A percentile compares a stretch with the other conserved stretches of the same genome.
Conservation (phyloP, 2,888 invertebrate species). For the Diaphora mendica region DNA sequence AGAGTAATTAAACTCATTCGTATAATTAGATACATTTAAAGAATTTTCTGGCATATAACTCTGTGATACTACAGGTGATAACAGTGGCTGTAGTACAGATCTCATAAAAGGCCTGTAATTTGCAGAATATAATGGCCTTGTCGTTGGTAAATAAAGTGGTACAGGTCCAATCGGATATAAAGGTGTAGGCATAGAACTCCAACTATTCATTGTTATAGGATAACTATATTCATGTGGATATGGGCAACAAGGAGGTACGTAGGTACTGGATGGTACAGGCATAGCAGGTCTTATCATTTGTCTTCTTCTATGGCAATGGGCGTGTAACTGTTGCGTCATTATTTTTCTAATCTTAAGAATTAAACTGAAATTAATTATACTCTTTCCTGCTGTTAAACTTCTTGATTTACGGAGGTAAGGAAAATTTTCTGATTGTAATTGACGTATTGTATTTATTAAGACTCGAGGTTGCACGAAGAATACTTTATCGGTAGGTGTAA, state of each 20-base stretch:
- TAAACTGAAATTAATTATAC: slow-evolving; percentile 20
- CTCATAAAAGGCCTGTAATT: slow-evolving; percentile 23
- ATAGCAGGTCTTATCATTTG: slow-evolving; percentile 11
- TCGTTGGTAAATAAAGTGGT: slow-evolving; percentile 27
- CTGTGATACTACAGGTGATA: slow-evolving; percentile 29
- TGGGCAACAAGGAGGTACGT: background rate
- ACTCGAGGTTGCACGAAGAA: slow-evolving; percentile 11
- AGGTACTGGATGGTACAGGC: slow-evolving; percentile 5
- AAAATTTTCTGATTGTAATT: slow-evolving; percentile 6
- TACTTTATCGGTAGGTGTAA: slow-evolving; percentile 8
- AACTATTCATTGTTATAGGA: slow-evolving; percentile 25
- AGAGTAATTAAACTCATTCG: slow-evolving; percentile 18
- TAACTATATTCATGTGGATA: slow-evolving; percentile 26
- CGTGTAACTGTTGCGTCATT: slow-evolving; percentile 14
- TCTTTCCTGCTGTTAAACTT: slow-evolving; percentile 22
- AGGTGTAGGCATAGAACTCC: slow-evolving; percentile 28
- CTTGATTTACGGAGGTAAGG: slow-evolving; percentile 15
- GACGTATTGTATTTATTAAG: slow-evolving; percentile 2
- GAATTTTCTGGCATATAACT: slow-evolving; percentile 13
- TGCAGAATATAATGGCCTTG: slow-evolving; percentile 24
- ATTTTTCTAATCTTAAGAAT: slow-evolving; percentile 26
- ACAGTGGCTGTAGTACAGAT: slow-evolving; percentile 24
- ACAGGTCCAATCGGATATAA: slow-evolving; percentile 21
- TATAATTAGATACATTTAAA: slow-evolving; percentile 11
- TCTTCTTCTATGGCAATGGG: slow-evolving; percentile 16